These are phyloP conservation scores for Neelides folsomi DNA, from an alignment of 2,888 invertebrate genomes.

Conservation along the genomic window DNA sequence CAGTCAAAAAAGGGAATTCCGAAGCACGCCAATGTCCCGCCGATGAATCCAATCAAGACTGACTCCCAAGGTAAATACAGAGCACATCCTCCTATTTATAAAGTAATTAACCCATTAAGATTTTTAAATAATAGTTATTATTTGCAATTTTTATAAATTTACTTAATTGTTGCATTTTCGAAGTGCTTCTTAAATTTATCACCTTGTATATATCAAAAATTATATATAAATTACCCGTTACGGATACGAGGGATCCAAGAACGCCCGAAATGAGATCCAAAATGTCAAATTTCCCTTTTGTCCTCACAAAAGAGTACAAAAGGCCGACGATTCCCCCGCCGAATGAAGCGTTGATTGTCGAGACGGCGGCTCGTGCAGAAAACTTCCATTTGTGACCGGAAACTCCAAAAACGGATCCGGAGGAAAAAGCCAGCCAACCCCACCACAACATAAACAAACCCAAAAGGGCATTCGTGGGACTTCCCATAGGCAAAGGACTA, in stretches of 20 bases:
- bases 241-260: slow-evolving; percentile 69
- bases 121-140: too few species aligned
- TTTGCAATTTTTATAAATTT: too few species aligned
- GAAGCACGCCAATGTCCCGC: slow-evolving; percentile 57
- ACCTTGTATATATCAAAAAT: too few species aligned
- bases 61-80: slow-evolving; percentile 77
- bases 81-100: slow-evolving; percentile 59
- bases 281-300: slow-evolving; percentile 60
- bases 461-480: slow-evolving; percentile 79
- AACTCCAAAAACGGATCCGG: slow-evolving; percentile 44
- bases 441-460: slow-evolving; percentile 89
- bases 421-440: slow-evolving; percentile 44
- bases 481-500: slow-evolving; percentile 63
- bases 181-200: too few species aligned
- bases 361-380: slow-evolving; percentile 74
- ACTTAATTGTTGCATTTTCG: too few species aligned
- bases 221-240: slow-evolving; percentile 57
- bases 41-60: slow-evolving; percentile 64
- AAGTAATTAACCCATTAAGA: too few species aligned
- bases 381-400: slow-evolving; percentile 81
- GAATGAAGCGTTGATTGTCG: slow-evolving; percentile 81
- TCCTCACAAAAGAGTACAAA: slow-evolving; percentile 50
- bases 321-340: slow-evolving; percentile 68
- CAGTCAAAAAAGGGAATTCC: slow-evolving; percentile 63
- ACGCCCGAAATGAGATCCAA: slow-evolving; percentile 78